A percentile compares a stretch with the other conserved stretches of the same genome.
These are phyloP conservation scores for Dicentrarchus labrax DNA, from an alignment of 2,113 vertebrate species.

Conservation along the genomic window DNA sequence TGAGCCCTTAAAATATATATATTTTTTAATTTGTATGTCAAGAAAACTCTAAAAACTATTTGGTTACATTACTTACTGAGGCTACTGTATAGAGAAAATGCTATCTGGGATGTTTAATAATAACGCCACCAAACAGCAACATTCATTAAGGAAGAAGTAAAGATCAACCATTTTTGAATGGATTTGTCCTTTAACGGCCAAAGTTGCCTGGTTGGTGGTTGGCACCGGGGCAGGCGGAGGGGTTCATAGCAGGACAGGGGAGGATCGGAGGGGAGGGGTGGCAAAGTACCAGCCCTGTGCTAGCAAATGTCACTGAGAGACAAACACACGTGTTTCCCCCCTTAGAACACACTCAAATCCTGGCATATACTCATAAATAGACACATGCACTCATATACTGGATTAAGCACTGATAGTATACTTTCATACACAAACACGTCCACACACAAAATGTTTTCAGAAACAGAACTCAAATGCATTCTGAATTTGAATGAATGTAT, in stretches of 20 bases:
- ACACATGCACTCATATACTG: background rate
- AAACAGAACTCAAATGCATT: background rate
- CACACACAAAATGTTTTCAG: background rate
- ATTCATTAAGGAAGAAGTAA: background rate
- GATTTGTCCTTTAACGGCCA: constrained; percentile 2
- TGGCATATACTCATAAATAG: background rate
- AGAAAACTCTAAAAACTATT: background rate
- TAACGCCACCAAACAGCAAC: background rate
- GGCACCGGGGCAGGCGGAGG: background rate
- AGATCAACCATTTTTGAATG: background rate
- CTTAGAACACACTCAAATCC: constrained; percentile 6
- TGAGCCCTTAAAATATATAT: background rate
- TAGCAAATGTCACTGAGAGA: constrained; percentile 52
- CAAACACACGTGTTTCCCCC: constrained; percentile 39
- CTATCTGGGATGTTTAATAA: background rate
- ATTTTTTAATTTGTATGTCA: background rate
- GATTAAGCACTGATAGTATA: background rate
- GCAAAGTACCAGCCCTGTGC: constrained; percentile 22
- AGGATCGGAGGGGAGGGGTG: constrained; percentile 19
- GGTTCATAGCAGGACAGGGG: constrained; percentile 59
- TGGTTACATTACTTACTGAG: background rate
- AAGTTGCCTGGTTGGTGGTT: background rate
- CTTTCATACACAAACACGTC: background rate
- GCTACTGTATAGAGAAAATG: background rate
- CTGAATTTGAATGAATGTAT: background rate